Evolutionary conservation across 1,140 invertebrate genomes (phyloP), one percentile per base, ranked within the genome.

Genomic region (Diachasma alloeum): DNA sequence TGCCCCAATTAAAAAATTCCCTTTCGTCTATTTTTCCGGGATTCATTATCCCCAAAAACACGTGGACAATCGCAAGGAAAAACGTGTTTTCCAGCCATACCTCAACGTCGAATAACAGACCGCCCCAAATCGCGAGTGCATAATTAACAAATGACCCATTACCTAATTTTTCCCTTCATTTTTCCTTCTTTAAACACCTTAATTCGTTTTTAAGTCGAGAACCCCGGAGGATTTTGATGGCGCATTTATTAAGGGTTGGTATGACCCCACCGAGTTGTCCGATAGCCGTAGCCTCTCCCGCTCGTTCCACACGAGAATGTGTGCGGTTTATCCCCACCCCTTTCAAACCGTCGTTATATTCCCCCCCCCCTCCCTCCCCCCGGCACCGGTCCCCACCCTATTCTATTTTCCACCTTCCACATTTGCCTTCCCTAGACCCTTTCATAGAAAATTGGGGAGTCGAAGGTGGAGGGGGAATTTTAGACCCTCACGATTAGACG

Each of bases 221-320:
- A 69, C 72, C 68, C 76, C 75, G 48, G 68, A 71, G 73, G 69
- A 72, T 77, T 77, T 77, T 77, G 75, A 79, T 79, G 72, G 79
- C 81, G 81, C 81, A 83, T 82, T 86, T 86, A 86, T 86, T 85
- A 87, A 86, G 82, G 83, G 82, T 82, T 82, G 82, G 84, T 81
- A 76, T 36, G 56, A 79, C 78, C 81, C 83, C 77, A 70, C 77
- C 77, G 72, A 69, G 74, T 79, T 81, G 77, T 77, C 63, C 71
- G 75, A 69, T 48, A 59, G 59, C 15, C 59, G 59, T 48, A 59
- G 59, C 15, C 59, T 26, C 24, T 31, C 59, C 24, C 6, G 24
- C 22, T 4, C 19, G n/a, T 56, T 22, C 19, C 24, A 31, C 24
- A 72, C 73, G 66, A 59, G 78, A 79, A 73, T 80, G 82, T 80